phyloP scores from a whole-genome alignment of 1,140 invertebrate species.

The Dreissena polymorpha region DNA sequence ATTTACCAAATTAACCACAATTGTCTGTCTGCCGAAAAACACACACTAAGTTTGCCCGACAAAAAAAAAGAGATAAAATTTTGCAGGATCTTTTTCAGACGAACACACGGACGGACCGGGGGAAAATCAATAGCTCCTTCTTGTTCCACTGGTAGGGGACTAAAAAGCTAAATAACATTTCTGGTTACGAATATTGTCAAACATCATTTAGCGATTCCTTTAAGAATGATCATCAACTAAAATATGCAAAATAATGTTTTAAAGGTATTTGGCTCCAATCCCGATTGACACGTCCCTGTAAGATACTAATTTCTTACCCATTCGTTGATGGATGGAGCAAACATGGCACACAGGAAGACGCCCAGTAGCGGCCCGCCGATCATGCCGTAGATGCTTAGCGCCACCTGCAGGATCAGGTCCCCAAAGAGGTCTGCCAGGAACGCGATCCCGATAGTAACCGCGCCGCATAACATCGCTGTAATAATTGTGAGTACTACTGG shows the following conservation, averaged over 20 bases:
- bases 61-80: no score
- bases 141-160: no score
- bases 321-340: conserved; percentile 74
- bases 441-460: conserved; percentile 47
- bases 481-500: background rate
- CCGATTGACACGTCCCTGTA: background rate
- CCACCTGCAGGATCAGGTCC: conserved; percentile 82
- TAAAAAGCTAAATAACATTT: no score
- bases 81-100: no score
- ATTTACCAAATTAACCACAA: no score
- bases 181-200: no score
- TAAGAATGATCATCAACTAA: no score
- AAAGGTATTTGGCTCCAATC: background rate
- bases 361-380: conserved; percentile 74
- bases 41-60: no score
- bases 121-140: no score
- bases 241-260: background rate
- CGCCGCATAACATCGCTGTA: conserved; percentile 45
- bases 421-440: conserved; percentile 46
- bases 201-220: no score
- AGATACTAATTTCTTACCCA: conserved; percentile 51
- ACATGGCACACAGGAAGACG: conserved; percentile 75
- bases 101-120: no score
- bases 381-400: conserved; percentile 75
- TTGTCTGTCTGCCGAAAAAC: no score